phyloP scores from a whole-genome alignment of 2,888 invertebrate species.

The Tyria jacobaeae region DNA sequence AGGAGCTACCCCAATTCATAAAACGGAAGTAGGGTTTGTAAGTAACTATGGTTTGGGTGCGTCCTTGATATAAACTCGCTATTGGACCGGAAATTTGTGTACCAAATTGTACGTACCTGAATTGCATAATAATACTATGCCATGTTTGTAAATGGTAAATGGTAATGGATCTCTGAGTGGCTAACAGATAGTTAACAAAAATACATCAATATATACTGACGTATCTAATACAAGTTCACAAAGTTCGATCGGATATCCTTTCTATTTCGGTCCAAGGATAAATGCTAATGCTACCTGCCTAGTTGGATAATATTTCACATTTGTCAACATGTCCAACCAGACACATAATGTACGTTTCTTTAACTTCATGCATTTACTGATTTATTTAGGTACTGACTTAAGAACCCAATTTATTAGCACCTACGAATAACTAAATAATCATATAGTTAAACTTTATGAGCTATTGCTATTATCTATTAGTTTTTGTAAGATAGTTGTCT shows the following conservation, averaged over 20 bases:
- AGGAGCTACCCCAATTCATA: constrained; percentile 71
- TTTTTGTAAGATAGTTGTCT: too few relatives aligned
- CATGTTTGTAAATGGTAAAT: not conserved
- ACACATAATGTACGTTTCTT: constrained; percentile 39
- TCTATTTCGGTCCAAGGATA: constrained; percentile 82
- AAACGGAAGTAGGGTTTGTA: constrained; percentile 82
- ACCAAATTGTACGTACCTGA: constrained; percentile 16
- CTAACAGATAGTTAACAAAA: not conserved
- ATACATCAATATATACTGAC: constrained; percentile 23
- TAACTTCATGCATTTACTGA: constrained; percentile 25
- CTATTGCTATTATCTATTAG: not conserved
- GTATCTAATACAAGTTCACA: constrained; percentile 53
- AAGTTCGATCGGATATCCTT: constrained; percentile 83
- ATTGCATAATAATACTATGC: not conserved
- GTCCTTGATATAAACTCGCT: constrained; percentile 72
- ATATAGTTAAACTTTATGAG: not conserved
- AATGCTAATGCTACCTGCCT: constrained; percentile 71
- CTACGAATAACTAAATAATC: not conserved
- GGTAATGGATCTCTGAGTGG: not conserved
- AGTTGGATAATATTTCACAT: constrained; percentile 66
- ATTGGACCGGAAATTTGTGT: constrained; percentile 75
- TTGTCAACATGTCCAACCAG: constrained; percentile 60
- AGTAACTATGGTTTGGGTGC: constrained; percentile 78
- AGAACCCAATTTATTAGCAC: not conserved
- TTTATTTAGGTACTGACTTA: not conserved